Evolutionary conservation across 92 coral and sea anemone genomes (phyloP), one percentile per base, ranked within the genome.

Genomic region (Palythoa caribaeorum): DNA sequence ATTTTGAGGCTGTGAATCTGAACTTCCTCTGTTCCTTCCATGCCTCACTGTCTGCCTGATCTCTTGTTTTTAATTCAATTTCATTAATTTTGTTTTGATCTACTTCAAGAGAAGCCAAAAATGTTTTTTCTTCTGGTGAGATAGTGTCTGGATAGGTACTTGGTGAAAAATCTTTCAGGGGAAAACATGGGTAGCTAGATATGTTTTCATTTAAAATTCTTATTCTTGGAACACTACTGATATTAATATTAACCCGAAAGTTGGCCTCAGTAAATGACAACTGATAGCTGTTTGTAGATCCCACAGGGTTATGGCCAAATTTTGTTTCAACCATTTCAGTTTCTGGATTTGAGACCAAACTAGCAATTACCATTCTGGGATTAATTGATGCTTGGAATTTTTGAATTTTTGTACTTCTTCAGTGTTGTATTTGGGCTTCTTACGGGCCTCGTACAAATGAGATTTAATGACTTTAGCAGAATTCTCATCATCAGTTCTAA

Each of bases 241-340:
- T 51, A 28, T 57, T 36, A 47, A 57, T 47, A 51, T 38, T 28
- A 0, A 51, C 63, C 47, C 17, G 83, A 57, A 57, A 57, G 59
- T 51, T 51, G 38, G 87, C 88, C 62, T 55, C 84, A 5, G 84
- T 75, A 77, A 76, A 87, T 36, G 84, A 87, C 44, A 87, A 77
- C 89, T 87, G 76, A 59, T 87, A 47, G 57, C 83, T 86, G 83
- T 86, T 86, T 86, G 89, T 86, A 57, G 89, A 86, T 12, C 89
- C 83, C 51, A 74, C 84, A 76, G 76, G 83, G 50, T 62, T 86
- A 38, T 60, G 57, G 47, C 84, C 77, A 65, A 37, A 87, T 51
- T 76, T 87, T 17, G 84, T 77, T 60, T 87, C 66, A 19, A 75
- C 57, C 75, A 74, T 77, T 57, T 63, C 84, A 77, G 68, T 76